Conservation (phyloP, 1,140 invertebrate species). For the Trypoxylus dichotomus region DNA sequence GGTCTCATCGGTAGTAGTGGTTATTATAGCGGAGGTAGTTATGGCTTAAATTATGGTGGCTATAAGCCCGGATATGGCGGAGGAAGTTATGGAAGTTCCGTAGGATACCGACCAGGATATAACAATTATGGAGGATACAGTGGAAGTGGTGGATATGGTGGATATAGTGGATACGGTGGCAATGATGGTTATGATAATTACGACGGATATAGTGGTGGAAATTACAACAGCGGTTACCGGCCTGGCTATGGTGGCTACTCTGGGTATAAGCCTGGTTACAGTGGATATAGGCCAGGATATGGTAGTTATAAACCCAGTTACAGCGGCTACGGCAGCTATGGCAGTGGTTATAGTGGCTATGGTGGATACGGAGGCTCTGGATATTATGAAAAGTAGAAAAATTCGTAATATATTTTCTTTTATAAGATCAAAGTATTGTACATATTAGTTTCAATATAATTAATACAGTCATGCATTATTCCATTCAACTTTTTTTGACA, state of each 20-base stretch:
- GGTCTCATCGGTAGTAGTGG: background rate
- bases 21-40: background rate
- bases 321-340: conserved; percentile 27
- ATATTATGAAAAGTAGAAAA: background rate
- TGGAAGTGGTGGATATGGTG: conserved; percentile 24
- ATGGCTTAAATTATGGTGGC: background rate
- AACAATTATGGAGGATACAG: conserved; percentile 4
- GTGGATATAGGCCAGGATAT: conserved; percentile 29
- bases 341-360: background rate
- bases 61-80: background rate
- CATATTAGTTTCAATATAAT: too few relatives aligned
- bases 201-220: conserved; percentile 11
- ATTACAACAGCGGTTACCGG: conserved; percentile 29
- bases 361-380: background rate
- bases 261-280: background rate
- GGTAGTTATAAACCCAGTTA: conserved; percentile 30
- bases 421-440: background rate
- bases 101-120: conserved; percentile 20
- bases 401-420: too few relatives aligned
- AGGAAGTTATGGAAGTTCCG: background rate
- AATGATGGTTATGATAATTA: conserved; percentile 27
- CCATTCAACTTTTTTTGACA: too few relatives aligned
- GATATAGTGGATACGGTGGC: conserved; percentile 5
- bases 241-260: conserved; percentile 28
- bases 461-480: too few relatives aligned